Percentiles rank a stretch among this genome's conserved stretches.
phyloP scores from a whole-genome alignment of 2,797 vertebrate genomes.

The Gadopsis marmoratus region DNA sequence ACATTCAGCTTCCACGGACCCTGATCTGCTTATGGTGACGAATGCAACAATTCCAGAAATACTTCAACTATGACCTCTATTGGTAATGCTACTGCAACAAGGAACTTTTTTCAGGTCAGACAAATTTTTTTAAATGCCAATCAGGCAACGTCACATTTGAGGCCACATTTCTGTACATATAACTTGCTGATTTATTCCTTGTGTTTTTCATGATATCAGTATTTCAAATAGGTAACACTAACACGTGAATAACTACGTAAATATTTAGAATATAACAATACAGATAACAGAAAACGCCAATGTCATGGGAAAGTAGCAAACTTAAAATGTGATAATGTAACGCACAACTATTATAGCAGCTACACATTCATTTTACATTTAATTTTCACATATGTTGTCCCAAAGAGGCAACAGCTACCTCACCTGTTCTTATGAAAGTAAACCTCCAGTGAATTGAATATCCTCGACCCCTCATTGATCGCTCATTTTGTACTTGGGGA shows the following conservation, averaged over 20 bases:
- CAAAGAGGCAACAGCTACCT: constrained; percentile 43
- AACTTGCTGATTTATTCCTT: neutral
- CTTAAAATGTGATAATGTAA: neutral
- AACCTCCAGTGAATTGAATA: constrained; percentile 61
- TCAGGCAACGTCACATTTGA: neutral
- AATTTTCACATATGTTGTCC: neutral
- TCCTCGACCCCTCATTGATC: constrained; percentile 67
- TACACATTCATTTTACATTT: constrained; percentile 19
- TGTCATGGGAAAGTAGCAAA: neutral
- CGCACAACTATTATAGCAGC: neutral
- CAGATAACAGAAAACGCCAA: neutral
- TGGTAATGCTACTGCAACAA: constrained; percentile 52
- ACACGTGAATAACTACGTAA: neutral
- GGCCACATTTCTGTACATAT: neutral
- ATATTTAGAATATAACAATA: no score
- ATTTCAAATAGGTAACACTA: neutral
- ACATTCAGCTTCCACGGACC: constrained; percentile 31
- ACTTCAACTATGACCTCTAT: constrained; percentile 41
- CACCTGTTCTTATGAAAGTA: constrained; percentile 71
- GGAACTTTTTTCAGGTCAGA: constrained; percentile 28
- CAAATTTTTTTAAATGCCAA: neutral
- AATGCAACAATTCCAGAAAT: constrained; percentile 54
- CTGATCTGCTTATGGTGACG: constrained; percentile 74
- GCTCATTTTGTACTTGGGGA: constrained; percentile 65
- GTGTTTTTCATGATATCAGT: neutral